These are phyloP conservation scores for Pogonocichla stellata DNA, from an alignment of 2,113 vertebrate species.

Conservation along the genomic window DNA sequence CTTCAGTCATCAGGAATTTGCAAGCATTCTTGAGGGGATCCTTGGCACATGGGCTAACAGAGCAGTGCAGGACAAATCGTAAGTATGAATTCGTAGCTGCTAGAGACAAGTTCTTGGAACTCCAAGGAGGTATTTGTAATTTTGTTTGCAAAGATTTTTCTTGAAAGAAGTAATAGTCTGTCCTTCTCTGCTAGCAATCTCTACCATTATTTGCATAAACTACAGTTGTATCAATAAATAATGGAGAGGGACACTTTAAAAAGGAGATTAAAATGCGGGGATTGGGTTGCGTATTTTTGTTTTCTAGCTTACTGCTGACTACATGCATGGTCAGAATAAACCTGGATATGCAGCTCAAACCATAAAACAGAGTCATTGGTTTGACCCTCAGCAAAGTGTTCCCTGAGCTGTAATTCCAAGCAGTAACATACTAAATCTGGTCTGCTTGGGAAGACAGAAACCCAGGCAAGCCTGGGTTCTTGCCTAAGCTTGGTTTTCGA, in stretches of 20 bases:
- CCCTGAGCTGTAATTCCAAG: background rate
- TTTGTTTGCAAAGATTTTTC: background rate
- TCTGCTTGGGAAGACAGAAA: background rate
- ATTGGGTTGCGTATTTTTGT: background rate
- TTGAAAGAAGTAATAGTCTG: background rate
- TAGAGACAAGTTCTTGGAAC: background rate
- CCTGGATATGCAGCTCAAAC: background rate
- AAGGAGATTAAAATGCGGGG: constrained; percentile 2
- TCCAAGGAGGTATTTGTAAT: background rate
- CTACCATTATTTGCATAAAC: background rate
- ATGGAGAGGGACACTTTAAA: constrained; percentile 26
- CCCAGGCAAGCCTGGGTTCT: background rate
- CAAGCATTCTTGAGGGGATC: background rate
- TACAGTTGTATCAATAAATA: background rate
- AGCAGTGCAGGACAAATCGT: background rate
- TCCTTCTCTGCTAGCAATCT: background rate
- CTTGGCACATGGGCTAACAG: background rate
- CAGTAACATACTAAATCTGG: background rate
- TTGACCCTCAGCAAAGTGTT: background rate
- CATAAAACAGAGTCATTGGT: background rate
- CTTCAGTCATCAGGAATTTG: background rate
- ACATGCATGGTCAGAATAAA: constrained; percentile 2
- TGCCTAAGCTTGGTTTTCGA: background rate
- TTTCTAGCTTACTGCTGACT: background rate
- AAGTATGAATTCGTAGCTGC: background rate